These are phyloP conservation scores for Yponomeuta evonymella DNA, from an alignment of 2,888 invertebrate species.

Conservation along the genomic window DNA sequence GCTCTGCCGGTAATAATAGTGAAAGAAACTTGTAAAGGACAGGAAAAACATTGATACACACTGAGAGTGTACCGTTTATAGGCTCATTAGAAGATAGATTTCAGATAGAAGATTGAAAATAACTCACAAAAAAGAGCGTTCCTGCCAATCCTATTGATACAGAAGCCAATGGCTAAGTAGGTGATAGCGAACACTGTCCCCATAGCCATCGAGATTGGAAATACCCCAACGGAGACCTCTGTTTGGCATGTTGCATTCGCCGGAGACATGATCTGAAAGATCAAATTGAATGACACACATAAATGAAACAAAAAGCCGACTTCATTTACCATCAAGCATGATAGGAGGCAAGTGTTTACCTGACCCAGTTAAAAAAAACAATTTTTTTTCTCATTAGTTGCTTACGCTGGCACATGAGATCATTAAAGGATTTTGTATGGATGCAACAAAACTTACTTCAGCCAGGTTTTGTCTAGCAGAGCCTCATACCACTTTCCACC, in stretches of 20 bases:
- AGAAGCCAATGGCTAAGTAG: conserved; percentile 61
- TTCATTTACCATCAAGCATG: no score
- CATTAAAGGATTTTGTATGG: no score
- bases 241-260: conserved; percentile 30
- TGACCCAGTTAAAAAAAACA: no score
- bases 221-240: conserved; percentile 54
- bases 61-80: no score
- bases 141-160: conserved; percentile 57
- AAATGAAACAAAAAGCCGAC: no score
- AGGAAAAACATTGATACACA: background rate
- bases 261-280: background rate
- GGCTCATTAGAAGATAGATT: background rate
- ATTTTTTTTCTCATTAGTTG: no score
- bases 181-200: conserved; percentile 62
- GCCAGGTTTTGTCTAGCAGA: no score
- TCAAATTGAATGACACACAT: background rate
- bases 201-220: conserved; percentile 69
- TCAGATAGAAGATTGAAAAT: background rate
- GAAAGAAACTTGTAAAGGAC: background rate
- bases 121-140: conserved; percentile 60
- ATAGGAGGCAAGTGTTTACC: no score
- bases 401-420: no score
- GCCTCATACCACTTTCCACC: no score
- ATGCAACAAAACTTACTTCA: no score
- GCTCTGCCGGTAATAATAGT: no score